phyloP scores from a whole-genome alignment of 2,888 invertebrate species.

The Cistogaster globosa region DNA sequence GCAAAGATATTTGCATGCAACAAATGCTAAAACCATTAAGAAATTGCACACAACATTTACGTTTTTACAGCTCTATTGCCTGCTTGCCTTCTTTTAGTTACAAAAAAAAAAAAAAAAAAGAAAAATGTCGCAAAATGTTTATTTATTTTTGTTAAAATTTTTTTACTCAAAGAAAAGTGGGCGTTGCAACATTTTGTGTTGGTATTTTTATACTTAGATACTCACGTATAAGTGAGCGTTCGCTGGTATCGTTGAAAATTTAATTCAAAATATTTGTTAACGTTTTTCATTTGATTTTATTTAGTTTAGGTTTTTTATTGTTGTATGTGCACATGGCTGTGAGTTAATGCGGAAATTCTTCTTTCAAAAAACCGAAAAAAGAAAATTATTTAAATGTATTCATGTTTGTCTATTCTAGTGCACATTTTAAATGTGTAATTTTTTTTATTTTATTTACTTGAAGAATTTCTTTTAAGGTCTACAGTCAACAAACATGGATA shows the following conservation, averaged over 20 bases:
- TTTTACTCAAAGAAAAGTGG: conserved; percentile 58
- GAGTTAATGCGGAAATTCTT: conserved; percentile 67
- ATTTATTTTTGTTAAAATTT: conserved; percentile 44
- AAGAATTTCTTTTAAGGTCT: conserved; percentile 34
- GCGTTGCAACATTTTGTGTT: conserved; percentile 66
- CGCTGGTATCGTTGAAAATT: conserved; percentile 66
- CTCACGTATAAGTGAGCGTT: conserved; percentile 1
- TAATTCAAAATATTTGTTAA: conserved; percentile 67
- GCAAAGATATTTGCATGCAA: conserved; percentile 65
- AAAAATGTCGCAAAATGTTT: conserved; percentile 52
- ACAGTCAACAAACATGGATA: conserved; percentile 30
- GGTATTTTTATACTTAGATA: conserved; percentile 63
- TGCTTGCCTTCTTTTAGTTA: neutral
- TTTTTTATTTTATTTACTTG: conserved; percentile 3
- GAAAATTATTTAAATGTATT: conserved; percentile 66
- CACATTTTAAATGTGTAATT: neutral
- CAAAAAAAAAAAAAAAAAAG: too few species aligned
- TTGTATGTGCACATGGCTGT: neutral
- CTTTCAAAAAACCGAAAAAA: conserved; percentile 53
- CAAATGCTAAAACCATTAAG: conserved; percentile 47
- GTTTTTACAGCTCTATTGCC: conserved; percentile 39
- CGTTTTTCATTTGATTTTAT: conserved; percentile 52
- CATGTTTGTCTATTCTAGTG: conserved; percentile 33
- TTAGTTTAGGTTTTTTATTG: conserved; percentile 3
- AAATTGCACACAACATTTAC: conserved; percentile 56